Evolutionary conservation across 2,797 vertebrate species (phyloP).

Genomic region (Lophius americanus): DNA sequence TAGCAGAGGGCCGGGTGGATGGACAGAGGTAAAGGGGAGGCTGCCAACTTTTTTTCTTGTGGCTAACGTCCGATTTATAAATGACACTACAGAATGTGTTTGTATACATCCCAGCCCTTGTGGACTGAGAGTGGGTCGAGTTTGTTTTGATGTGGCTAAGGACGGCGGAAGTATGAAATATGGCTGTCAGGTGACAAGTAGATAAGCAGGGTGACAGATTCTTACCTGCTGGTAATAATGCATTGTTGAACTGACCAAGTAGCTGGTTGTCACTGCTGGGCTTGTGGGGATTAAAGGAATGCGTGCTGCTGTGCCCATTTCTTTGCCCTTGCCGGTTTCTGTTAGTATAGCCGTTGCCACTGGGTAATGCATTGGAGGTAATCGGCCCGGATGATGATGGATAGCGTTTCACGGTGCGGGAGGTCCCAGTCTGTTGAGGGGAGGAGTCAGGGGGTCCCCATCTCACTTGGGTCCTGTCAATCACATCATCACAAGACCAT

Average conservation of each 20-base stretch:
- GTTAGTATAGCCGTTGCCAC: constrained; percentile 54
- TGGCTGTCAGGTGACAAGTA: constrained; percentile 22
- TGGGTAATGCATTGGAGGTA: constrained; percentile 89
- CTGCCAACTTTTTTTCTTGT: constrained; percentile 48
- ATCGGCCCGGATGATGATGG: constrained; percentile 86
- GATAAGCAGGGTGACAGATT: not conserved
- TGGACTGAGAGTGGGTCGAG: constrained; percentile 26
- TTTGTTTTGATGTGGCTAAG: constrained; percentile 51
- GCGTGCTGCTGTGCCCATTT: constrained; percentile 53
- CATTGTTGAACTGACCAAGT: constrained; percentile 70
- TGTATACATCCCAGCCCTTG: constrained; percentile 19
- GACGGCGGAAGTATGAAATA: constrained; percentile 29
- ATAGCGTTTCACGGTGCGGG: constrained; percentile 89
- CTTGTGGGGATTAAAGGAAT: constrained; percentile 40
- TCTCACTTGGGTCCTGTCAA: constrained; percentile 86
- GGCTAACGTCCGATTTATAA: constrained; percentile 57
- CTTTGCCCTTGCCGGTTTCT: constrained; percentile 55
- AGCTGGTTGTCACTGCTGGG: constrained; percentile 66
- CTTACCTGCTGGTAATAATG: constrained; percentile 83
- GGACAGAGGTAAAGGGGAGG: constrained; percentile 38
- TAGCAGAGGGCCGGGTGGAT: constrained; percentile 21
- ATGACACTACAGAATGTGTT: constrained; percentile 54
- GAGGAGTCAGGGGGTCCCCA: constrained; percentile 80
- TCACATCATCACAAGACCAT: constrained; percentile 60
- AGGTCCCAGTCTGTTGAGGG: constrained; percentile 82